These are phyloP conservation scores for Pangasianodon gigas DNA, from an alignment of 2,113 vertebrate species.

Conservation along the genomic window DNA sequence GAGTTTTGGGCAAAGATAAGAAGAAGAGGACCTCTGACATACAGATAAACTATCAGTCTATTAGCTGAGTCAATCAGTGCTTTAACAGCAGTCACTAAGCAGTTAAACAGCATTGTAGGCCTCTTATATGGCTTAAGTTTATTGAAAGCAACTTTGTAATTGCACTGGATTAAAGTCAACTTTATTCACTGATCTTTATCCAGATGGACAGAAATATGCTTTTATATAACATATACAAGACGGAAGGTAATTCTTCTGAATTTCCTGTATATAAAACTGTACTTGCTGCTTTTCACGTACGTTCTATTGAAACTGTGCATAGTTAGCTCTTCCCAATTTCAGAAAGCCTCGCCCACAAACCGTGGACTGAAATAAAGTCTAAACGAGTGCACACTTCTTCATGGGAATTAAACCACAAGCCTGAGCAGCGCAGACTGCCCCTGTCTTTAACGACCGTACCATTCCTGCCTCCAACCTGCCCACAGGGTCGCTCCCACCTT, in stretches of 20 bases:
- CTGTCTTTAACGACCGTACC: slow-evolving; percentile 37
- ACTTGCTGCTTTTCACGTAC: not conserved
- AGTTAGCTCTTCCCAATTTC: slow-evolving; percentile 20
- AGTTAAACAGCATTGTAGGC: not conserved
- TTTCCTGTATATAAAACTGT: not conserved
- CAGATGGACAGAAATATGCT: not conserved
- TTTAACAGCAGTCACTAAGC: slow-evolving; percentile 42
- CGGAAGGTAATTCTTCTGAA: not conserved
- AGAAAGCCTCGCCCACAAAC: slow-evolving; percentile 14
- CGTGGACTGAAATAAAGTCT: not conserved
- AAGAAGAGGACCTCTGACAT: slow-evolving; percentile 51
- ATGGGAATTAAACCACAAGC: slow-evolving; percentile 9
- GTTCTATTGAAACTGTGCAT: not conserved
- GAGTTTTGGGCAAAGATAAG: slow-evolving; percentile 65
- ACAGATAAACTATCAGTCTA: slow-evolving; percentile 67
- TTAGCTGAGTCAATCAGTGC: slow-evolving; percentile 65
- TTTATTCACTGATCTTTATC: not conserved
- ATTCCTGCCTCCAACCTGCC: slow-evolving; percentile 60
- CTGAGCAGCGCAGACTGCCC: slow-evolving; percentile 49
- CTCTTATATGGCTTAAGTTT: not conserved
- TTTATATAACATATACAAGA: not conserved
- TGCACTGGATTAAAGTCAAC: not conserved
- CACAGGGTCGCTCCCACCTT: slow-evolving; percentile 69
- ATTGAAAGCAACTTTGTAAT: not conserved
- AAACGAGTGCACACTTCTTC: not conserved